These are phyloP conservation scores for Trialeurodes vaporariorum DNA, from an alignment of 1,140 invertebrate genomes.

Conservation along the genomic window DNA sequence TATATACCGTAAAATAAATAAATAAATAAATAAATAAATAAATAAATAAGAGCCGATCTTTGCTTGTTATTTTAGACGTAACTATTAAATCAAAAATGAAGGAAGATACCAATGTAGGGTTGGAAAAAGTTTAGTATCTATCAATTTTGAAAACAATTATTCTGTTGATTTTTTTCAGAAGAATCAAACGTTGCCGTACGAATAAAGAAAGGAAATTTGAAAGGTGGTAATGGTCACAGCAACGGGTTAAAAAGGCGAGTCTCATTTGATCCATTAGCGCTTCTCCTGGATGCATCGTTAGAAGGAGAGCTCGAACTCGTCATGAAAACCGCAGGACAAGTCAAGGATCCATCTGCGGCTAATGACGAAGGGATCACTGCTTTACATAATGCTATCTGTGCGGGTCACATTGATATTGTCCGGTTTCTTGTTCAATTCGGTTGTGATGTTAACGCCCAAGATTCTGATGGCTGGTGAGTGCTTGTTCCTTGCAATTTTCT, in stretches of 20 bases:
- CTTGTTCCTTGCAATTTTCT: not conserved
- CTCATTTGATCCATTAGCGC: constrained; percentile 92
- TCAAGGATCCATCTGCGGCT: constrained; percentile 35
- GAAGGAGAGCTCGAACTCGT: constrained; percentile 97
- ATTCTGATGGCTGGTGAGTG: constrained; percentile 87
- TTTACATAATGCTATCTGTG: constrained; percentile 98
- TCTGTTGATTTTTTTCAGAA: constrained; percentile 1
- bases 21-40: no score
- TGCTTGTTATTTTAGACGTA: no score
- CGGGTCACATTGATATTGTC: constrained; percentile 96
- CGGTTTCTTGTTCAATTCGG: constrained; percentile 95
- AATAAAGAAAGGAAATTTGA: constrained; percentile 22
- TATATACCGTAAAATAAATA: no score
- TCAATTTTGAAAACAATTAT: no score
- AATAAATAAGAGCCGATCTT: no score
- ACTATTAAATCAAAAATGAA: no score
- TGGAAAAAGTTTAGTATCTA: no score
- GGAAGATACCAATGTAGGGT: no score
- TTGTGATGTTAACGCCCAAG: constrained; percentile 97
- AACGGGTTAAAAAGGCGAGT: constrained; percentile 63
- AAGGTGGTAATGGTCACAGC: constrained; percentile 40
- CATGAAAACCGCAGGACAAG: constrained; percentile 86
- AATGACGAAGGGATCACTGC: constrained; percentile 90
- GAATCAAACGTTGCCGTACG: constrained; percentile 8
- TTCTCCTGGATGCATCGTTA: constrained; percentile 90